A percentile compares a stretch with the other conserved stretches of the same genome.
Conservation (phyloP, 53 echinoderm and acorn worm genomes). For the Arbacia lixula region DNA sequence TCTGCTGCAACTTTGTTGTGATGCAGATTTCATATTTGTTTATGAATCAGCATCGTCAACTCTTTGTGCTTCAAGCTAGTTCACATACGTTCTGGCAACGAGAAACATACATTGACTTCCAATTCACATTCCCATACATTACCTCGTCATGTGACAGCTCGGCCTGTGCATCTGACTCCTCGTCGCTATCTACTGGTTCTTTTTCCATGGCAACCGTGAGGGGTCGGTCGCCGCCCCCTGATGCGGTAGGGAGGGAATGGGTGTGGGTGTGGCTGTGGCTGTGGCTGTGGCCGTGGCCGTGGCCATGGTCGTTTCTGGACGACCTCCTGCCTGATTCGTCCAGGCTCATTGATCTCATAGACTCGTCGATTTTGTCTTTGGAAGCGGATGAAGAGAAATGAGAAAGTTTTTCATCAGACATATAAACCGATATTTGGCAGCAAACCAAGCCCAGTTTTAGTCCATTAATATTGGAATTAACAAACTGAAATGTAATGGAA, state of each 20-base stretch:
- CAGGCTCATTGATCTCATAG: constrained; percentile 20
- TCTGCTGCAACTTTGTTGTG: too few relatives aligned
- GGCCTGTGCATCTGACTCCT: constrained; percentile 48
- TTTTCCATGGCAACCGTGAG: constrained; percentile 15
- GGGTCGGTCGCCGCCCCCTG: constrained; percentile 2
- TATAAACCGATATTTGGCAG: too few relatives aligned
- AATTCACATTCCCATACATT: too few relatives aligned
- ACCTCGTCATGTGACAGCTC: constrained; percentile 52
- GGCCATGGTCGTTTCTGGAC: background rate
- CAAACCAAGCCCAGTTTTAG: too few relatives aligned
- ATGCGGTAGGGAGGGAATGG: background rate
- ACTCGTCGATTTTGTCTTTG: constrained; percentile 14
- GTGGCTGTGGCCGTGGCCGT: background rate
- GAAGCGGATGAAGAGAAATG: background rate
- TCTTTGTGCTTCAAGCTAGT: too few relatives aligned
- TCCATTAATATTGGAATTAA: too few relatives aligned
- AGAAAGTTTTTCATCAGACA: background rate
- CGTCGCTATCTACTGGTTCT: constrained; percentile 25
- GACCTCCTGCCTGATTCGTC: background rate
- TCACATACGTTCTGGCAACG: too few relatives aligned
- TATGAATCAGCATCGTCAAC: too few relatives aligned
- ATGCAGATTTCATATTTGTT: too few relatives aligned
- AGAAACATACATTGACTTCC: too few relatives aligned
- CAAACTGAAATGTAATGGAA: too few relatives aligned
- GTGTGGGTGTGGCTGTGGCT: background rate